phyloP scores from a whole-genome alignment of 2,797 vertebrate genomes.

The Hirundo rustica region DNA sequence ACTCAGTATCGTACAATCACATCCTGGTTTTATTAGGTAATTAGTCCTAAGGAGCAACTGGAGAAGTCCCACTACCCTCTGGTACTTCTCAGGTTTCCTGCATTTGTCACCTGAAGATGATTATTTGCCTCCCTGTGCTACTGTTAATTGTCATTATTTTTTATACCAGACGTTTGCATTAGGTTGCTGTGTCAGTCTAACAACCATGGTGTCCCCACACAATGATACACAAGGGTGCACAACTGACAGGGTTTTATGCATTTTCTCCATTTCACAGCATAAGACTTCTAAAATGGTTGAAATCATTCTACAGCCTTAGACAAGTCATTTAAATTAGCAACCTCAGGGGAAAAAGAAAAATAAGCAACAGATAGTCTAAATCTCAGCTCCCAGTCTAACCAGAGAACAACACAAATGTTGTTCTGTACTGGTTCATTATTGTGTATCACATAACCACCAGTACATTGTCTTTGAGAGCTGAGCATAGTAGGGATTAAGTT shows the following conservation, averaged over 20 bases:
- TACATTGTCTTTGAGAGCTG: background rate
- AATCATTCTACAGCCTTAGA: background rate
- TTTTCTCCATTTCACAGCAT: background rate
- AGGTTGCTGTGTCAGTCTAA: background rate
- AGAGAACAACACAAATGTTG: background rate
- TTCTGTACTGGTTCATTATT: background rate
- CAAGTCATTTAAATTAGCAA: background rate
- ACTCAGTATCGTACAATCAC: constrained; percentile 46
- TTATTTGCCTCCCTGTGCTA: background rate
- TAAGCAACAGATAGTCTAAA: background rate
- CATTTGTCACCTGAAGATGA: constrained; percentile 37
- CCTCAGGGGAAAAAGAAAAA: background rate
- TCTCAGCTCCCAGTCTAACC: background rate
- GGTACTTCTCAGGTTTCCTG: constrained; percentile 13
- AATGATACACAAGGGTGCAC: background rate
- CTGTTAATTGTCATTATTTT: background rate
- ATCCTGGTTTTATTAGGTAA: constrained; percentile 62
- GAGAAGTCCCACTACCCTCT: constrained; percentile 4
- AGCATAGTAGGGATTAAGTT: background rate
- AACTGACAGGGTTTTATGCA: background rate
- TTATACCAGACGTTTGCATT: background rate
- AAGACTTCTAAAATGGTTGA: background rate
- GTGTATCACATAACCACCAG: background rate
- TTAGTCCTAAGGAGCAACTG: constrained; percentile 45
- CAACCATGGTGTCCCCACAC: background rate